phyloP scores from a whole-genome alignment of 2,888 invertebrate species.

The Leucoptera coffeella region DNA sequence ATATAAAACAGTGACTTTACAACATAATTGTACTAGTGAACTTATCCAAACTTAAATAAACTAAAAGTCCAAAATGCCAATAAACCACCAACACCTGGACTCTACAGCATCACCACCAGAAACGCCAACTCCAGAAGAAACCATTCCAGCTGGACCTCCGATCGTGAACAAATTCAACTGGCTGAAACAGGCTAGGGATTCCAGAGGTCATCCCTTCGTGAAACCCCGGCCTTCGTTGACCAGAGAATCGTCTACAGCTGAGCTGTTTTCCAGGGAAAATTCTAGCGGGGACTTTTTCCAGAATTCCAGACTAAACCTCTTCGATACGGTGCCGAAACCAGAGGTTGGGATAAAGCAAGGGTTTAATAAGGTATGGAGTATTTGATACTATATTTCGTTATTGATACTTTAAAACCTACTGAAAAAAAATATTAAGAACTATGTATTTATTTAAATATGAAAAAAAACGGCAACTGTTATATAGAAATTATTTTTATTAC shows the following conservation, averaged over 20 bases:
- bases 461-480: too few relatives aligned
- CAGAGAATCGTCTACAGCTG: conserved; percentile 33
- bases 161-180: conserved; percentile 29
- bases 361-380: conserved; percentile 26
- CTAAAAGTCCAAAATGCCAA: too few relatives aligned
- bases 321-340: conserved; percentile 35
- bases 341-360: conserved; percentile 17
- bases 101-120: too few relatives aligned
- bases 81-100: too few relatives aligned
- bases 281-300: conserved; percentile 39
- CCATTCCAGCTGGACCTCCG: background rate
- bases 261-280: conserved; percentile 32
- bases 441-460: too few relatives aligned
- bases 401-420: too few relatives aligned
- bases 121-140: background rate
- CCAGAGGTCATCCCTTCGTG: conserved; percentile 32
- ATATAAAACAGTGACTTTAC: too few relatives aligned
- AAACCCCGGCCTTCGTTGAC: conserved; percentile 28
- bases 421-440: too few relatives aligned
- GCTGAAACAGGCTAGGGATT: conserved; percentile 23
- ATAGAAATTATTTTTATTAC: too few relatives aligned
- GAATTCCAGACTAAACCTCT: conserved; percentile 34
- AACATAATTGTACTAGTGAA: too few relatives aligned
- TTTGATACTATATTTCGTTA: too few relatives aligned
- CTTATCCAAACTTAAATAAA: too few relatives aligned